A percentile compares a stretch with the other conserved stretches of the same genome.
Evolutionary conservation across 2,888 invertebrate genomes (phyloP).

Genomic region (Eilema depressum): DNA sequence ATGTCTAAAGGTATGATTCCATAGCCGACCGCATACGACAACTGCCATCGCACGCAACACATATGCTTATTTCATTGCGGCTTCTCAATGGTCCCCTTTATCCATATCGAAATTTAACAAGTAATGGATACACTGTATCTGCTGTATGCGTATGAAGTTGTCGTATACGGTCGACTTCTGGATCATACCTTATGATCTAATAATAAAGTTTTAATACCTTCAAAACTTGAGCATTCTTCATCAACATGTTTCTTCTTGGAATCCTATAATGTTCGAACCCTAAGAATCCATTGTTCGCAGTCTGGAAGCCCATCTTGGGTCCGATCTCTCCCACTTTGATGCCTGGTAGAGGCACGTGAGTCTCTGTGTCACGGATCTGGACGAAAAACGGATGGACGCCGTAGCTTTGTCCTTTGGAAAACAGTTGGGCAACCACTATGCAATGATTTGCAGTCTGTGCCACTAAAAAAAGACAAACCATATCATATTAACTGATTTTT

Average conservation of each 20-base stretch:
- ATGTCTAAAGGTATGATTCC: too few species aligned
- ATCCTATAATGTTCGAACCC: constrained; percentile 94
- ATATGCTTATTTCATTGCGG: too few species aligned
- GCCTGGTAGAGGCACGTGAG: constrained; percentile 94
- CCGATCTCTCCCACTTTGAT: constrained; percentile 97
- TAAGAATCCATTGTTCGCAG: constrained; percentile 96
- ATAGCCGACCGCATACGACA: too few species aligned
- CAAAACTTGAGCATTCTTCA: constrained; percentile 95
- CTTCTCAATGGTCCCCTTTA: too few species aligned
- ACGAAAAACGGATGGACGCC: constrained; percentile 97
- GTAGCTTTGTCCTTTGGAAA: constrained; percentile 91
- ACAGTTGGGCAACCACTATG: constrained; percentile 95
- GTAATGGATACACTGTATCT: too few species aligned
- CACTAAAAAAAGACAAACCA: constrained; percentile 84
- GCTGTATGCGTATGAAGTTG: too few species aligned
- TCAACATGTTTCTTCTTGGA: constrained; percentile 95
- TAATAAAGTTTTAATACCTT: constrained; percentile 63
- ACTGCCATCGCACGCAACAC: too few species aligned
- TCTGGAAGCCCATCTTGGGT: constrained; percentile 95
- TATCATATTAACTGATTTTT: neutral
- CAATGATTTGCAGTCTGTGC: constrained; percentile 96
- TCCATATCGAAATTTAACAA: too few species aligned
- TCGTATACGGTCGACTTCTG: too few species aligned
- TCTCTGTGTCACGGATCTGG: constrained; percentile 94
- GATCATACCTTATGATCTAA: too few species aligned